Percentiles rank a stretch among this genome's conserved stretches.
phyloP scores from a whole-genome alignment of 2,113 vertebrate genomes.

The Crotalus horridus region DNA sequence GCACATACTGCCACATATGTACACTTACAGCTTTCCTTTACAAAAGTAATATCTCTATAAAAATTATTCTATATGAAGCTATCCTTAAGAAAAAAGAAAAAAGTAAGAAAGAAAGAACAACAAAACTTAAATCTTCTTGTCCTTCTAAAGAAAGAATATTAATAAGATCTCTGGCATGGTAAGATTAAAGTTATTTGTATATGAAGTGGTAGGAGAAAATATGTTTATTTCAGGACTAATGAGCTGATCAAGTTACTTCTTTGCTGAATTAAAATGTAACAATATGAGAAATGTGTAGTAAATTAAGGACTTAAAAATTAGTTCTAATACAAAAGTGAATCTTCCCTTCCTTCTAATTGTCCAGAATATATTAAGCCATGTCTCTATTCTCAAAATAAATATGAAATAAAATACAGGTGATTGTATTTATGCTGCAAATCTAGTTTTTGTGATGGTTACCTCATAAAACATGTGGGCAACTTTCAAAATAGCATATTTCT shows the following conservation, averaged over 20 bases:
- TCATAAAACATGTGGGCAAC: not conserved
- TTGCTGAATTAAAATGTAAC: constrained; percentile 56
- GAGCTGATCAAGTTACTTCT: constrained; percentile 50
- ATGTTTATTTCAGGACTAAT: constrained; percentile 49
- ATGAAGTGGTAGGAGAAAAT: constrained; percentile 39
- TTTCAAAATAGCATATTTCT: not conserved
- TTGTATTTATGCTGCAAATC: not conserved
- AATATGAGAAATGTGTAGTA: constrained; percentile 54
- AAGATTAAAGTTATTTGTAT: constrained; percentile 57
- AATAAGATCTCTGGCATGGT: constrained; percentile 43
- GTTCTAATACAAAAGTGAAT: constrained; percentile 60
- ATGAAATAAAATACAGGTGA: constrained; percentile 5
- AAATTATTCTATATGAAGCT: not conserved
- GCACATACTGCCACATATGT: not conserved
- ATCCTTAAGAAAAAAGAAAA: not conserved
- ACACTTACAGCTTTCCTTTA: not conserved
- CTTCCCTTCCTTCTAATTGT: constrained; percentile 25
- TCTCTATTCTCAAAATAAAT: constrained; percentile 27
- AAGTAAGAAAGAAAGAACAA: constrained; percentile 1
- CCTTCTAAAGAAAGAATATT: not conserved
- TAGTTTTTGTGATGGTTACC: not conserved
- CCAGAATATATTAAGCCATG: not conserved
- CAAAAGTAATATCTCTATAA: not conserved
- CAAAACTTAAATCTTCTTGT: constrained; percentile 24
- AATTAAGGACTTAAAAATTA: constrained; percentile 65